Conservation (phyloP, 2,888 invertebrate genomes). For the Melieria picta region DNA sequence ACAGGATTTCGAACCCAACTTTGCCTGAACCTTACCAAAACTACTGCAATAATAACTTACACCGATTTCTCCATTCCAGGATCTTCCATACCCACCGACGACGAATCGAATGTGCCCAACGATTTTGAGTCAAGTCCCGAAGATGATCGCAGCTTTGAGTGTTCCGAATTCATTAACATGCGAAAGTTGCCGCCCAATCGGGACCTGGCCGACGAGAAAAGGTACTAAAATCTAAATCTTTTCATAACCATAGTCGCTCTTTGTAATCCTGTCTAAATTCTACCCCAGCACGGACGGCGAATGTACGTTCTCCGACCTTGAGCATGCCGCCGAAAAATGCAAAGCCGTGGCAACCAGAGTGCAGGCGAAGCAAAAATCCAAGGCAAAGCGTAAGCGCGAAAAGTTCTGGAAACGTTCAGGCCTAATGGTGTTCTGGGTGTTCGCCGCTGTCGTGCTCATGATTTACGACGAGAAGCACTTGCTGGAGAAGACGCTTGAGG, state of each 20-base stretch:
- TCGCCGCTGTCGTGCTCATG: slow-evolving; percentile 57
- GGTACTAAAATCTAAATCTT: too few relatives aligned
- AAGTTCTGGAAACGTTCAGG: slow-evolving; percentile 53
- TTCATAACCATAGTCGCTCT: background rate
- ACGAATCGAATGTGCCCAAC: slow-evolving; percentile 46
- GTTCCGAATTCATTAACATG: slow-evolving; percentile 55
- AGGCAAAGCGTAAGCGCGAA: slow-evolving; percentile 50
- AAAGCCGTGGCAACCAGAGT: slow-evolving; percentile 46
- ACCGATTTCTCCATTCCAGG: slow-evolving; percentile 39
- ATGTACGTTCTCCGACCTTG: slow-evolving; percentile 57
- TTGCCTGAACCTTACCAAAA: too few relatives aligned
- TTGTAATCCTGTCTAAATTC: background rate
- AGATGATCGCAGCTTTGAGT: slow-evolving; percentile 49
- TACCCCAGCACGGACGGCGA: slow-evolving; percentile 55
- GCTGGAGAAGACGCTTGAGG: slow-evolving; percentile 58
- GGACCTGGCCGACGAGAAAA: slow-evolving; percentile 35
- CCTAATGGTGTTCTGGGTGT: slow-evolving; percentile 58
- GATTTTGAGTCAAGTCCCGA: slow-evolving; percentile 48
- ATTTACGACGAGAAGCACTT: slow-evolving; percentile 61
- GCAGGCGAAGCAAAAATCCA: slow-evolving; percentile 52
- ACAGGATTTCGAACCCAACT: too few relatives aligned
- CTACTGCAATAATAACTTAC: too few relatives aligned
- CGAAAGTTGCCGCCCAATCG: slow-evolving; percentile 41
- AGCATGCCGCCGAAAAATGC: slow-evolving; percentile 46
- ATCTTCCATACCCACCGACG: slow-evolving; percentile 50